Evolutionary conservation across 2,113 vertebrate genomes (phyloP).

Genomic region (Aspiorhynchus laticeps): DNA sequence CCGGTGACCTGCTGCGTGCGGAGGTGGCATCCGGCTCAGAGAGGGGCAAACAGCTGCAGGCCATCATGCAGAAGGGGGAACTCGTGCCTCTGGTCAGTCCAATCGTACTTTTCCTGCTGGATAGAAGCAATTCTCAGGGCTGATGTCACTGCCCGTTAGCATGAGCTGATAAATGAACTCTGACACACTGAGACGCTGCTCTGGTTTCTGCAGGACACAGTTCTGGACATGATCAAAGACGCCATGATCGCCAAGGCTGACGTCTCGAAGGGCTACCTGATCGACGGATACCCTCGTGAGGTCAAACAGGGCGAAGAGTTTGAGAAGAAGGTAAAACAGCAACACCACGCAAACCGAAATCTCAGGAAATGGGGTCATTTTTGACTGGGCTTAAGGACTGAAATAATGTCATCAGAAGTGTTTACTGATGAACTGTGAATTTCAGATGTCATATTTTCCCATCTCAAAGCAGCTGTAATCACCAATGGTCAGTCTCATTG

Average conservation of each 20-base stretch:
- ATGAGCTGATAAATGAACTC: not conserved
- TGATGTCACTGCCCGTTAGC: not conserved
- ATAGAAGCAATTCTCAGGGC: not conserved
- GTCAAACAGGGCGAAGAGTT: conserved; percentile 97
- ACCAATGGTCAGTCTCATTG: no score
- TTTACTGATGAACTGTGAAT: no score
- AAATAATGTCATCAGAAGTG: no score
- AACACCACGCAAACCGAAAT: no score
- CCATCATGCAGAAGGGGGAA: conserved; percentile 98
- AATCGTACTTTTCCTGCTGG: not conserved
- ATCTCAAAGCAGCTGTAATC: no score
- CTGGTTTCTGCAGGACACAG: conserved; percentile 83
- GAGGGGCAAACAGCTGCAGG: conserved; percentile 89
- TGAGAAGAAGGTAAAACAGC: conserved; percentile 85
- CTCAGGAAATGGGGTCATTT: no score
- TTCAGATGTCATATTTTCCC: no score
- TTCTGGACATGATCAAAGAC: conserved; percentile 95
- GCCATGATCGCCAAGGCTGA: conserved; percentile 94
- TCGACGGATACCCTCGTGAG: conserved; percentile 95
- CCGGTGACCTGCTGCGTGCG: conserved; percentile 90
- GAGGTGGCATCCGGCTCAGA: conserved; percentile 92
- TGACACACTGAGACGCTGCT: not conserved
- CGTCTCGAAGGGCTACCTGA: conserved; percentile 91
- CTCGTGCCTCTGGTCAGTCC: conserved; percentile 92
- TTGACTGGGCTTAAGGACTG: no score